phyloP scores from a whole-genome alignment of 2,113 vertebrate genomes.

The Pseudorhombus dupliciocellatus region DNA sequence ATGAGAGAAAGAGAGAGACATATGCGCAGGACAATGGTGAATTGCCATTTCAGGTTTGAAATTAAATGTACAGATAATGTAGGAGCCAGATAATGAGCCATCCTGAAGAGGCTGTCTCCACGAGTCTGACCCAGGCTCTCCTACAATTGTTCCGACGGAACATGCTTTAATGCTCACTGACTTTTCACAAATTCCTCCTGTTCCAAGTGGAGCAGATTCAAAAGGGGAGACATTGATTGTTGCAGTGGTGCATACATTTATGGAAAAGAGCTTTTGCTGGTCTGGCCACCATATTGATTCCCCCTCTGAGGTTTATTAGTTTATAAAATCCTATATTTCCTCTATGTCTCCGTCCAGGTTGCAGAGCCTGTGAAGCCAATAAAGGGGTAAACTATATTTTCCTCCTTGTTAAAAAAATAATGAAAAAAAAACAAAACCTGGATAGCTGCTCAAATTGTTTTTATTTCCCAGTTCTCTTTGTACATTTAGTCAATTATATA shows the following conservation, averaged over 20 bases:
- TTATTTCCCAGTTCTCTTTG: not conserved
- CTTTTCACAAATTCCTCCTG: slow-evolving; percentile 20
- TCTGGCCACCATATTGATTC: slow-evolving; percentile 63
- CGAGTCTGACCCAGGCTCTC: slow-evolving; percentile 20
- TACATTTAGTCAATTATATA: slow-evolving; percentile 13
- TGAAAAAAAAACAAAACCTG: slow-evolving; percentile 1
- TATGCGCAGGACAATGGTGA: slow-evolving; percentile 29
- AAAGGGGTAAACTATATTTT: slow-evolving; percentile 22
- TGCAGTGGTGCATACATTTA: slow-evolving; percentile 57
- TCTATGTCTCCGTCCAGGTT: slow-evolving; percentile 31
- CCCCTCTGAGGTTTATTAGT: slow-evolving; percentile 55
- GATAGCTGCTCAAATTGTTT: not conserved
- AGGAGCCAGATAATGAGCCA: slow-evolving; percentile 39
- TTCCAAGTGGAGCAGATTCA: slow-evolving; percentile 26
- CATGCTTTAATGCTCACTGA: slow-evolving; percentile 42
- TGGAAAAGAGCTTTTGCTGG: slow-evolving; percentile 41
- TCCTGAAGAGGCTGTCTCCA: slow-evolving; percentile 32
- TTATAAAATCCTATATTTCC: slow-evolving; percentile 73
- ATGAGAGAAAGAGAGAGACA: not conserved
- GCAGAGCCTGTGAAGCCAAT: slow-evolving; percentile 18
- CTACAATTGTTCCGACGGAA: slow-evolving; percentile 36
- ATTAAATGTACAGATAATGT: slow-evolving; percentile 50
- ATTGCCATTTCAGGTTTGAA: slow-evolving; percentile 47
- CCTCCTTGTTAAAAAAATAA: slow-evolving; percentile 1
- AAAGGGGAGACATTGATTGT: slow-evolving; percentile 39